Percentiles rank a stretch among this genome's conserved stretches.
Evolutionary conservation across 1,140 invertebrate species (phyloP).

Genomic region (Drosophila subpulchrella): DNA sequence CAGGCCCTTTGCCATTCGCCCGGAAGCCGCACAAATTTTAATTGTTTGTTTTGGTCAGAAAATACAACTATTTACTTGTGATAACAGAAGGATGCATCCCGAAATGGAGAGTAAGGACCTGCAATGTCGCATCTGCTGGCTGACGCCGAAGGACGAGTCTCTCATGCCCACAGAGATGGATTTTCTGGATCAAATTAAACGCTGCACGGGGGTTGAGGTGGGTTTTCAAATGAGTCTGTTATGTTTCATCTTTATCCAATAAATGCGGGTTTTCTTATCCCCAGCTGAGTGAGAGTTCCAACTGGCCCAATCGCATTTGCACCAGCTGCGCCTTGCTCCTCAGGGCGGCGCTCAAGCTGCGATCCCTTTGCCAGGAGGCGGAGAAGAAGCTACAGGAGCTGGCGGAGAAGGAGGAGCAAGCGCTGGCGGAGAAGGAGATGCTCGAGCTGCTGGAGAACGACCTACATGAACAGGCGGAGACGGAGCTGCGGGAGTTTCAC

Average conservation of each 20-base stretch:
- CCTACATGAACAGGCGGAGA: no score
- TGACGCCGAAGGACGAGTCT: conserved; percentile 52
- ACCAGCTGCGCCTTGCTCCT: conserved; percentile 57
- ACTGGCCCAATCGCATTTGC: conserved; percentile 59
- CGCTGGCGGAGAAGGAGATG: conserved; percentile 35
- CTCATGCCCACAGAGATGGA: conserved; percentile 38
- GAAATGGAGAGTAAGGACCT: conserved; percentile 15
- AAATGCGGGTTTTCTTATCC: background rate
- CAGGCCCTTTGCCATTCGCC: conserved; percentile 4
- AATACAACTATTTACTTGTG: background rate
- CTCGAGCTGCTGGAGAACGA: background rate
- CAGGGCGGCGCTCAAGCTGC: conserved; percentile 55
- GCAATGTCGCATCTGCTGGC: conserved; percentile 64
- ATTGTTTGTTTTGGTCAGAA: conserved; percentile 1
- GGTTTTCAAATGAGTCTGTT: background rate
- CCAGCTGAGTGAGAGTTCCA: conserved; percentile 38
- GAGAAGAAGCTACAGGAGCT: conserved; percentile 28
- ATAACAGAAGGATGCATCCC: conserved; percentile 6
- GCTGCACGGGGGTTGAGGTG: conserved; percentile 56
- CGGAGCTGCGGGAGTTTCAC: background rate
- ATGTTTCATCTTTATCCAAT: background rate
- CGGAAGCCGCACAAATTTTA: conserved; percentile 1
- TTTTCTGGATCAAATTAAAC: conserved; percentile 38
- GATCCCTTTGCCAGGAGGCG: conserved; percentile 53
- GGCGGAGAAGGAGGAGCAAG: no score